Conservation (phyloP, 2,797 vertebrate genomes). For the Anniella stebbinsi region DNA sequence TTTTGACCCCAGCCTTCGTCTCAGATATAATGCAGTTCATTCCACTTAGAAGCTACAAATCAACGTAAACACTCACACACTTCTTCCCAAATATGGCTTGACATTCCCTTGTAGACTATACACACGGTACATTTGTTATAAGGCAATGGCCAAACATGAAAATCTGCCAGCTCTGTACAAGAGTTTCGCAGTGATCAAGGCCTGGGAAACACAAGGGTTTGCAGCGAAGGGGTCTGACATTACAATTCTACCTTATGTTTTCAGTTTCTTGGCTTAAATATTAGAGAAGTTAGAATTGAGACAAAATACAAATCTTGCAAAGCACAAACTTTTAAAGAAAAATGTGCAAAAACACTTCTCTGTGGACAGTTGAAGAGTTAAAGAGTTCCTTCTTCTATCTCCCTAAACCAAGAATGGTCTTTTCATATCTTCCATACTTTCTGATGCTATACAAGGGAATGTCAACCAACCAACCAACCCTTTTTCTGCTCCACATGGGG, state of each 20-base stretch:
- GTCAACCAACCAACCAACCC: neutral
- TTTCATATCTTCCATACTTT: constrained; percentile 7
- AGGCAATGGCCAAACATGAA: constrained; percentile 23
- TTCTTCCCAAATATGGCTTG: constrained; percentile 53
- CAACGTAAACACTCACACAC: constrained; percentile 52
- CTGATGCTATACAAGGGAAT: neutral
- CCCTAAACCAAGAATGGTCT: neutral
- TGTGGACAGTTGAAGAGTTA: neutral
- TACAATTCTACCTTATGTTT: neutral
- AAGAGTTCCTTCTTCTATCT: neutral
- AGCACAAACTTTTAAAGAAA: neutral
- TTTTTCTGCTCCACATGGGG: neutral
- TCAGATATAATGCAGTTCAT: neutral
- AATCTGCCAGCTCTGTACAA: constrained; percentile 37
- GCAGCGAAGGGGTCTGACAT: neutral
- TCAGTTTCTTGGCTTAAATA: neutral
- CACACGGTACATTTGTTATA: neutral
- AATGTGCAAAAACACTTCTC: too few relatives aligned
- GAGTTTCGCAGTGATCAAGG: constrained; percentile 28
- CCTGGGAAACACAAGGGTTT: constrained; percentile 19
- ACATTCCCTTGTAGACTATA: constrained; percentile 20
- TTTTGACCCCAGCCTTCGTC: constrained; percentile 23
- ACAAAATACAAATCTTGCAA: neutral
- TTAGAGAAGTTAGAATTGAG: neutral
- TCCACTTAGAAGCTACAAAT: constrained; percentile 52